phyloP scores from a whole-genome alignment of 2,797 vertebrate species.

The Diplodus sargus region DNA sequence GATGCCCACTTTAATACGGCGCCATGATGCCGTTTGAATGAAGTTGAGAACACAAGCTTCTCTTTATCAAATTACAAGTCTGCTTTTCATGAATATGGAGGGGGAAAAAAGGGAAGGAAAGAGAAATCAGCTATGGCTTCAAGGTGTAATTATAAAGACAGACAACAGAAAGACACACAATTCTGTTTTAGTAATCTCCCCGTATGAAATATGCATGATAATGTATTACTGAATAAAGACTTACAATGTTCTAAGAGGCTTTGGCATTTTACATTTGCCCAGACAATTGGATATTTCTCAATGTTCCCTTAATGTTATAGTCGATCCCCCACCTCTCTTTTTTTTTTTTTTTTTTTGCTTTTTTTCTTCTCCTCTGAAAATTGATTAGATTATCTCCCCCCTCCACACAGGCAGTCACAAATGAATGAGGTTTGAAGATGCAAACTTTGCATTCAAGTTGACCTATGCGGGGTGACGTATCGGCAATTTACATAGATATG shows the following conservation, averaged over 20 bases:
- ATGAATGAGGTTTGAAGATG: slow-evolving; percentile 61
- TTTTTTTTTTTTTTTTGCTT: slow-evolving; percentile 85
- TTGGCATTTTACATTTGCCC: slow-evolving; percentile 93
- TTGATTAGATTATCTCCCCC: slow-evolving; percentile 85
- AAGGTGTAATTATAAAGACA: slow-evolving; percentile 99
- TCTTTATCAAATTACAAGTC: slow-evolving; percentile 99
- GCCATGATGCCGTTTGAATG: slow-evolving; percentile 96
- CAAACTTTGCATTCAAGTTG: slow-evolving; percentile 74
- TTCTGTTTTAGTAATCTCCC: slow-evolving; percentile 96
- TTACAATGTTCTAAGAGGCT: slow-evolving; percentile 95
- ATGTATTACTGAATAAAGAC: slow-evolving; percentile 98
- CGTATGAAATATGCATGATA: slow-evolving; percentile 99
- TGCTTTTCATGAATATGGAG: slow-evolving; percentile 99
- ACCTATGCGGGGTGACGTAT: slow-evolving; percentile 42
- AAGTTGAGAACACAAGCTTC: slow-evolving; percentile 98
- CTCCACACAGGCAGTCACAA: slow-evolving; percentile 65
- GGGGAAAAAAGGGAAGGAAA: slow-evolving; percentile 78
- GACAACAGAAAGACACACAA: slow-evolving; percentile 98
- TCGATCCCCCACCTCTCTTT: slow-evolving; percentile 85
- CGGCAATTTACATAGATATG: slow-evolving; percentile 52
- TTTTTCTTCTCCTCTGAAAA: slow-evolving; percentile 80
- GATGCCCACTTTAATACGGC: slow-evolving; percentile 99
- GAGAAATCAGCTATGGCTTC: slow-evolving; percentile 95
- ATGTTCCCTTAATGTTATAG: slow-evolving; percentile 90
- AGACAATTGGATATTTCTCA: slow-evolving; percentile 94